These are phyloP conservation scores for Chiloscyllium punctatum DNA, from an alignment of 2,797 vertebrate species.

Conservation along the genomic window DNA sequence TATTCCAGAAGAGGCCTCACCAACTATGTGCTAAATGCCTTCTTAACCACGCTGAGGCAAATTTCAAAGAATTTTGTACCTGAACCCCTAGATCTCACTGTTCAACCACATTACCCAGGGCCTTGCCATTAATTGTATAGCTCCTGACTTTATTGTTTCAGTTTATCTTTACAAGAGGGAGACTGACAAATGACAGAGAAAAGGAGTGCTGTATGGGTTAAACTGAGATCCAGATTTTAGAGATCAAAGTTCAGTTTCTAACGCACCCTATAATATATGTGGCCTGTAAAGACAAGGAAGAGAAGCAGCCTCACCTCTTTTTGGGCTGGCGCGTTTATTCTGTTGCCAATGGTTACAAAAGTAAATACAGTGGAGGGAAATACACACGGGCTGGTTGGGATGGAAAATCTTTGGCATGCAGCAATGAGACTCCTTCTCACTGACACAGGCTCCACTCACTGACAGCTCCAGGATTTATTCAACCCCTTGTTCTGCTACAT, in stretches of 20 bases:
- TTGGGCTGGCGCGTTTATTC: neutral
- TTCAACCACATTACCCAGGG: too few species aligned
- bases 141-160: too few species aligned
- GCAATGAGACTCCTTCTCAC: neutral
- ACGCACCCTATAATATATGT: neutral
- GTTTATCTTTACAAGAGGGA: neutral
- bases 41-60: too few species aligned
- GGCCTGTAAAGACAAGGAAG: neutral
- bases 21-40: too few species aligned
- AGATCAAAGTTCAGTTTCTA: neutral
- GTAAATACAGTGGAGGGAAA: neutral
- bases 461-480: neutral
- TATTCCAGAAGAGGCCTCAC: too few species aligned
- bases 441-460: neutral
- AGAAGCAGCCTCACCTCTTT: neutral
- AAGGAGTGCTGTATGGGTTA: neutral
- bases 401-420: neutral
- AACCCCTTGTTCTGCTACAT: neutral
- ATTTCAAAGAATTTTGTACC: too few species aligned
- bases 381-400: neutral
- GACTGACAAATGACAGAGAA: neutral
- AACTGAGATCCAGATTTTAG: neutral
- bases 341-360: constrained; percentile 12
- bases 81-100: too few species aligned
- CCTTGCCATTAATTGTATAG: too few species aligned